Evolutionary conservation across 1,140 invertebrate genomes (phyloP), one percentile per base, ranked within the genome.

Genomic region (Eumeta japonica): DNA sequence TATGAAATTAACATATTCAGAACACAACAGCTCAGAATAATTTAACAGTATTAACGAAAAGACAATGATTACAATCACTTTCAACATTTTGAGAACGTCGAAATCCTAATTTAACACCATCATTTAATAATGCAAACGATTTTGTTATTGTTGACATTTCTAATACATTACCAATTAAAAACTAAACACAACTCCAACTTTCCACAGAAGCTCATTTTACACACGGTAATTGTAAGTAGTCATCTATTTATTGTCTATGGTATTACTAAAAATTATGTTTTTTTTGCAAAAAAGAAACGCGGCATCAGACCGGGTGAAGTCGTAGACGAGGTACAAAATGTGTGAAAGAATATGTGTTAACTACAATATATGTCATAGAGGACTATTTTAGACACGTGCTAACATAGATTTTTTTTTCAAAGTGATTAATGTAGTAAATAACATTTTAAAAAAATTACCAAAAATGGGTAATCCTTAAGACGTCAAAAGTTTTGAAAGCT

Each of bases 341-440:
- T 71, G 66, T 73, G 68, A 43, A 57, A 41, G 55, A 67, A 70
- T 70, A 61, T 73, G 68, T 73, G 66, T 66, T 66, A 58, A 63
- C 37, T 45, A 48, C 51, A 35, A 4, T 66, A 54, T 50, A 63
- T 73, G 64, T 71, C 46, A 61, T 65, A 65, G 57, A 67, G 44
- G 41, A 48, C 49, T 37, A 34, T 52, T 45, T 41, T 70, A 70
- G 64, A 59, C 38, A 50, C 62, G 68, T 73, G 64, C 68, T 73
- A 73, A 74, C 66, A 68, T 71, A 70, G 63, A 52, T 29, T 50
- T 54, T 28, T 50, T 54, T 63, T 55, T 43, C 39, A 29, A 48
- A 48, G 54, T 54, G 51, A 48, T 51, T 51, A 57, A 51, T 56
- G 5, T n/a, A n/a, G 3, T 13, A 1, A 31, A 10, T 5, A 1